These are phyloP conservation scores for Herpetotheres cachinnans DNA, from an alignment of 2,113 vertebrate genomes.

Conservation along the genomic window DNA sequence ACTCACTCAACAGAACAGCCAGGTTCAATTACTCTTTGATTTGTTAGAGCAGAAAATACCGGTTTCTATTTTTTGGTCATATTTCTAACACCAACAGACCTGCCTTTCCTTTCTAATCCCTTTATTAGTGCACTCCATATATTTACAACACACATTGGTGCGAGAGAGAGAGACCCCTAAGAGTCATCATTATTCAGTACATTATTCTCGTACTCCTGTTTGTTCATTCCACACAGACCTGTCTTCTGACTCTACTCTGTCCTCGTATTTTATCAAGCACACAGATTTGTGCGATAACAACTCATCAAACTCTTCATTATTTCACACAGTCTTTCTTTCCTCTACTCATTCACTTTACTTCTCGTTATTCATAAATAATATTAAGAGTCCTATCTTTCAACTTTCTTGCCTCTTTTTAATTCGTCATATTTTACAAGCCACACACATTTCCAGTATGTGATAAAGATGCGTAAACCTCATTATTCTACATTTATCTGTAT, in stretches of 20 bases:
- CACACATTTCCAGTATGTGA: constrained; percentile 47
- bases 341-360: constrained; percentile 60
- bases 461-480: constrained; percentile 60
- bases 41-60: constrained; percentile 44
- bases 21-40: constrained; percentile 48
- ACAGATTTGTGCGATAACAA: constrained; percentile 63
- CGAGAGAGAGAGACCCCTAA: neutral
- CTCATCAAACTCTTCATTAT: constrained; percentile 74
- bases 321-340: constrained; percentile 58
- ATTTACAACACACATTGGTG: constrained; percentile 37
- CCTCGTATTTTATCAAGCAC: constrained; percentile 65
- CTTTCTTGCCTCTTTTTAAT: constrained; percentile 43
- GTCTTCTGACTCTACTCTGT: constrained; percentile 46
- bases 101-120: constrained; percentile 8
- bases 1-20: neutral
- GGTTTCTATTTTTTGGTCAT: constrained; percentile 11
- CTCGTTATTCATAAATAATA: constrained; percentile 72
- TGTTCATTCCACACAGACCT: constrained; percentile 52
- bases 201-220: constrained; percentile 15
- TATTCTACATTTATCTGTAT: constrained; percentile 62
- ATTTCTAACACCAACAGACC: constrained; percentile 35
- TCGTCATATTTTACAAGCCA: constrained; percentile 67
- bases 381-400: constrained; percentile 59
- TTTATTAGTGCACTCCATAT: constrained; percentile 31
- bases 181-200: constrained; percentile 32